phyloP scores from a whole-genome alignment of 2,113 vertebrate species.

The Panthera leo region DNA sequence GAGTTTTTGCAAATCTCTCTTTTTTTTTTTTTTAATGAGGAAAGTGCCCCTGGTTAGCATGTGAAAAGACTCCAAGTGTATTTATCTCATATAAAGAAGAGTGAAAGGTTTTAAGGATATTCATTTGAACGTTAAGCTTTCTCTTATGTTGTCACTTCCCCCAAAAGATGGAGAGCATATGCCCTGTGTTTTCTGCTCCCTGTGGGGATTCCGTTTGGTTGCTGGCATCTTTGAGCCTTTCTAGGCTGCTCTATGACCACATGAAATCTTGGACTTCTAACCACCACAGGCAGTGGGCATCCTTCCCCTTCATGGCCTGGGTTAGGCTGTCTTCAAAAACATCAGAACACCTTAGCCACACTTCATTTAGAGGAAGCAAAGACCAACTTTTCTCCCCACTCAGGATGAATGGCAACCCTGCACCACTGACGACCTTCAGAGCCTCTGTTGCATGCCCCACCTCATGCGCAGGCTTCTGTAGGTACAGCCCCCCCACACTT shows the following conservation, averaged over 20 bases:
- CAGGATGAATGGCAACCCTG: not conserved
- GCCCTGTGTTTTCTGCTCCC: not conserved
- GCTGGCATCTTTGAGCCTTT: not conserved
- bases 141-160: not conserved
- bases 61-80: slow-evolving; percentile 44
- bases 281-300: not conserved
- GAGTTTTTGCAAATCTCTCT: not conserved
- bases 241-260: not conserved
- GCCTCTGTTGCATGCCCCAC: not conserved
- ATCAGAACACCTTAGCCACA: not conserved
- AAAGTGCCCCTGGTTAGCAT: slow-evolving; percentile 45
- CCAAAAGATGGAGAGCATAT: not conserved
- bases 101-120: not conserved
- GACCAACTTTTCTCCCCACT: not conserved
- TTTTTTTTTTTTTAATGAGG: slow-evolving; percentile 31
- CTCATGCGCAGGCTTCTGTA: not conserved
- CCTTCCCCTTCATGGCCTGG: not conserved
- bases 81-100: slow-evolving; percentile 44
- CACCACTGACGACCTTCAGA: not conserved
- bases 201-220: not conserved
- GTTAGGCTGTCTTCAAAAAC: not conserved
- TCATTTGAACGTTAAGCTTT: slow-evolving; percentile 22
- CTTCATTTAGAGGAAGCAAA: not conserved
- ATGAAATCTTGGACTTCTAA: not conserved
- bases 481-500: rapidly evolving